Conservation (phyloP, 2,888 invertebrate genomes). For the Falcaria lacertinaria region DNA sequence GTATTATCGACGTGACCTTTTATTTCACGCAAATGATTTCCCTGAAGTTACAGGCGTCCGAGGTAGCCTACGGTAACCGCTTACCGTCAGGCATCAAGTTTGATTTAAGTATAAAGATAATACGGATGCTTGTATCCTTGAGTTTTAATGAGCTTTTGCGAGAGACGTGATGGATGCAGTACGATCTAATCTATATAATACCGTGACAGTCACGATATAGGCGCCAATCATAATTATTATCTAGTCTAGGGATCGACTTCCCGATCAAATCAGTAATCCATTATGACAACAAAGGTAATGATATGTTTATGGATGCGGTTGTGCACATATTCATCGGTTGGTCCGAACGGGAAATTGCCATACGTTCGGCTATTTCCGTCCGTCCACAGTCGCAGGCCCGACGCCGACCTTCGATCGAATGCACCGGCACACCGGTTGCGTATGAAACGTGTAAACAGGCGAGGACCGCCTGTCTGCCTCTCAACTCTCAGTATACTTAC, state of each 20-base stretch:
- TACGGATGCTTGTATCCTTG: too few relatives aligned
- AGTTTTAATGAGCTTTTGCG: too few relatives aligned
- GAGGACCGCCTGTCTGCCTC: slow-evolving; percentile 5
- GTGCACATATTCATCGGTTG: slow-evolving; percentile 12
- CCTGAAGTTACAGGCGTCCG: too few relatives aligned
- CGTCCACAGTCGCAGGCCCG: slow-evolving; percentile 34
- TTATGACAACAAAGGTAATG: neutral
- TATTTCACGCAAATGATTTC: too few relatives aligned
- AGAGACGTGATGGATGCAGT: too few relatives aligned
- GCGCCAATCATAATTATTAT: too few relatives aligned
- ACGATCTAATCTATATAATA: too few relatives aligned
- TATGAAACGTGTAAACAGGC: slow-evolving; percentile 14
- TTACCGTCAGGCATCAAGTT: too few relatives aligned
- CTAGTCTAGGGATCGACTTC: neutral
- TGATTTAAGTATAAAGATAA: too few relatives aligned
- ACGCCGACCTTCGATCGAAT: slow-evolving; percentile 55
- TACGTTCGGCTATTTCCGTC: slow-evolving; percentile 66
- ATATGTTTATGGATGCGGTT: slow-evolving; percentile 9
- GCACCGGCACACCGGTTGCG: slow-evolving; percentile 34
- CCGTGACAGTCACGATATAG: too few relatives aligned
- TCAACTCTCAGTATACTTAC: slow-evolving; percentile 1
- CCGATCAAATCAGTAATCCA: neutral
- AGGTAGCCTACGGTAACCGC: too few relatives aligned
- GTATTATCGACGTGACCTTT: too few relatives aligned
- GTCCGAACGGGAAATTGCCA: slow-evolving; percentile 59